Base-by-base conservation (phyloP, 2,888 invertebrate species). In the Hoplodrina ambigua region DNA sequence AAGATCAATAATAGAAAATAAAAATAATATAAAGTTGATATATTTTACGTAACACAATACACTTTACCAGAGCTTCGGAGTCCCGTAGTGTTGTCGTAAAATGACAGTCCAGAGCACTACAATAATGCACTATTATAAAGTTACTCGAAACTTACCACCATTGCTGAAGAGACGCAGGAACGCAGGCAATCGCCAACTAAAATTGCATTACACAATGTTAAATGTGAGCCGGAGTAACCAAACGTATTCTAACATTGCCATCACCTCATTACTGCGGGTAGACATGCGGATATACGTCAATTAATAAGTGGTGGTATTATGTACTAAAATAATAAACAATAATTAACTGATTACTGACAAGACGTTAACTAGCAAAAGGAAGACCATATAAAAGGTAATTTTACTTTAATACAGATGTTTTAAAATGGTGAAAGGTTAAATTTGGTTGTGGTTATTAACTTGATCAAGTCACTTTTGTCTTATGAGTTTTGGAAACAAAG, bases 71-170 rank as follows among this genome's bases (percentile, higher is more conserved):
- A 83, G 81, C 72, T 69, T 83, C 73, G 86, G 67, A 82, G 88
- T 86, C 85, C 72, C 82, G 82, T 77, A 71, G 82, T 84, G 70
- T 73, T 63, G 61, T 70, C 52, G 61, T 69, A 49, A 76, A 64
- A 72, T 64, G 69, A 66, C 65, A 57, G 79, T 84, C 67, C 78
- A 78, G 81, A 79, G 86, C 91, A 93, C 92, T 92, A 93, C 88
- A 88, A 69, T 72, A 90, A 91, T 89, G 88, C 93, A 94, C 93
- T 92, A 94, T 87, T 86, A 89, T 86, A 90, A 90, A 89, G 83
- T 88, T 91, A 93, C 91, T 88, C 92, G 90, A 76, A 90, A 95
- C 95, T 95, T 95, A 95, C 95, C 95, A 89, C 92, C 85, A 89
- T 84, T 44, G 78, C 66, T 73, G 69, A 73, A 33, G 81, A 70